These are phyloP conservation scores for Acanthosepion esculentum DNA, from an alignment of 2,888 invertebrate genomes.

Conservation along the genomic window DNA sequence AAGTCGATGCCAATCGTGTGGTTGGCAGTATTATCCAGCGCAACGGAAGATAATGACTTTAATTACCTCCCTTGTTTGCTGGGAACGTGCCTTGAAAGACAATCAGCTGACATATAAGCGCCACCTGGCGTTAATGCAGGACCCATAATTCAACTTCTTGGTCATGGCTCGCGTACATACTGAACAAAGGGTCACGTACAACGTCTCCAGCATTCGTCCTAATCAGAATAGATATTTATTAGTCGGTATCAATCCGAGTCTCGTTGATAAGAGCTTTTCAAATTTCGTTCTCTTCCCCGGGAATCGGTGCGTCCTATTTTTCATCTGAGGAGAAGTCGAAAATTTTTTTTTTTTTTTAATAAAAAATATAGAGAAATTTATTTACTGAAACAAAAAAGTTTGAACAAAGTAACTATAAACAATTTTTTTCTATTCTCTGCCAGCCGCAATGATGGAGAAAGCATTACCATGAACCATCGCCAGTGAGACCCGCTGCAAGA, in stretches of 20 bases:
- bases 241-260: neutral
- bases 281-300: neutral
- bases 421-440: no score
- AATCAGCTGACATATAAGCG: neutral
- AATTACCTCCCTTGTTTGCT: slow-evolving; percentile 23
- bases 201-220: neutral
- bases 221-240: neutral
- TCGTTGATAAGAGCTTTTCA: neutral
- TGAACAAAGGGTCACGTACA: neutral
- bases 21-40: neutral
- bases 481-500: no score
- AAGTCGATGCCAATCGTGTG: neutral
- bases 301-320: neutral
- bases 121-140: neutral
- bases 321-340: no score
- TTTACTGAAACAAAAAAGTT: no score
- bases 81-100: slow-evolving; percentile 33
- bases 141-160: neutral
- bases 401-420: no score
- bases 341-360: no score
- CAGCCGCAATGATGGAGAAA: no score
- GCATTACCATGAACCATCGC: no score
- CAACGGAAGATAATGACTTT: neutral
- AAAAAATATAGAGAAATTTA: no score
- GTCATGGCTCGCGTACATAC: neutral